A percentile compares a stretch with the other conserved stretches of the same genome.
phyloP scores from a whole-genome alignment of 2,113 vertebrate genomes.

The Paraplagusia blochii region DNA sequence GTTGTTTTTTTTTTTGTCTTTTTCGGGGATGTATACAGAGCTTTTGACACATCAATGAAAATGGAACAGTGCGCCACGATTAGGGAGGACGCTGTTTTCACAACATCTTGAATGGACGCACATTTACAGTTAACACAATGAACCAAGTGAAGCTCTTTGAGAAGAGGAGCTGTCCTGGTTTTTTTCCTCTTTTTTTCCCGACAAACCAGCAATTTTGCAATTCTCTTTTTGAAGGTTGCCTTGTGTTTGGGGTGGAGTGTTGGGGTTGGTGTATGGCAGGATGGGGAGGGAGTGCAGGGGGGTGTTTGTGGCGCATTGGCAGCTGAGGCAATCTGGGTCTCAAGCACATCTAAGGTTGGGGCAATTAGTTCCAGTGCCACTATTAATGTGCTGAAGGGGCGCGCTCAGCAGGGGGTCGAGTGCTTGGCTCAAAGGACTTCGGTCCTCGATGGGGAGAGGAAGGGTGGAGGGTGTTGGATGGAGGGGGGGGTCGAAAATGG shows the following conservation, averaged over 20 bases:
- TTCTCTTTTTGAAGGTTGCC: conserved; percentile 62
- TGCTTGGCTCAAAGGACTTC: conserved; percentile 66
- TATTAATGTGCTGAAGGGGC: conserved; percentile 76
- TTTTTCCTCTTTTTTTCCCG: neutral
- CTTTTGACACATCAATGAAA: too few relatives aligned
- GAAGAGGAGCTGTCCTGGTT: conserved; percentile 37
- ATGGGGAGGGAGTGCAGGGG: conserved; percentile 22
- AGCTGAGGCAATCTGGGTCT: conserved; percentile 72
- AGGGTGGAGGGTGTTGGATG: conserved; percentile 14
- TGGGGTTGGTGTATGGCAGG: conserved; percentile 18
- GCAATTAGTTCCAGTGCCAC: conserved; percentile 79
- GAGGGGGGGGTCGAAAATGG: conserved; percentile 31
- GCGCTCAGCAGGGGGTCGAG: conserved; percentile 71
- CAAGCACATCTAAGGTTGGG: conserved; percentile 74
- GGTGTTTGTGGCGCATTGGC: conserved; percentile 59
- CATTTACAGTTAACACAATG: conserved; percentile 63
- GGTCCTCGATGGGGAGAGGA: conserved; percentile 53
- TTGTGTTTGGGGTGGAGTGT: conserved; percentile 61
- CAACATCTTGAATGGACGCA: conserved; percentile 56
- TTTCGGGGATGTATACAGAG: too few relatives aligned
- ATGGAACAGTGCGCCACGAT: conserved; percentile 3
- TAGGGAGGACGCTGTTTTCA: conserved; percentile 53
- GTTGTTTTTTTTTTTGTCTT: too few relatives aligned
- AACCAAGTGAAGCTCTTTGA: conserved; percentile 44
- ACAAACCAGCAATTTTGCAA: conserved; percentile 57